Evolutionary conservation across 2,113 vertebrate species (phyloP).

Genomic region (Lycocorax pyrrhopterus): DNA sequence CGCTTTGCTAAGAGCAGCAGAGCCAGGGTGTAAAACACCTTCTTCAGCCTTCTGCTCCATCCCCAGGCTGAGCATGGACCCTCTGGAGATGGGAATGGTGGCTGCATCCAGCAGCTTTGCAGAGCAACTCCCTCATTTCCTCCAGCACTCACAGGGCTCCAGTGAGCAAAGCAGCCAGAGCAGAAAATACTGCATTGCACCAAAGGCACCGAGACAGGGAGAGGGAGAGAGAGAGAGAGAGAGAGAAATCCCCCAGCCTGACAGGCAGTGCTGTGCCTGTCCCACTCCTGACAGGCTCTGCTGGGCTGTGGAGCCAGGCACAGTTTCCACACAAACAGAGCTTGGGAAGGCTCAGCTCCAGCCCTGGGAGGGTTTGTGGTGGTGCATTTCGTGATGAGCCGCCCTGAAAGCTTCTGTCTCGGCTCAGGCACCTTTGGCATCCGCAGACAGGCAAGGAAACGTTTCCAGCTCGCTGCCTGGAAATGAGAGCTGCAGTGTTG

Average conservation of each 20-base stretch:
- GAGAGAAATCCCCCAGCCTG: neutral
- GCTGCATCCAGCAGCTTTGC: neutral
- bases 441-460: neutral
- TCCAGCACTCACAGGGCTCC: constrained; percentile 16
- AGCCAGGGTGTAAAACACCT: neutral
- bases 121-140: neutral
- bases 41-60: neutral
- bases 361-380: neutral
- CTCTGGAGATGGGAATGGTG: neutral
- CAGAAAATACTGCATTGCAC: constrained; percentile 69
- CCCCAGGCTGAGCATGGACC: neutral
- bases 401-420: neutral
- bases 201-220: constrained; percentile 28
- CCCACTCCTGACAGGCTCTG: neutral
- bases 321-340: neutral
- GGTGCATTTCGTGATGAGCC: neutral
- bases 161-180: constrained; percentile 28
- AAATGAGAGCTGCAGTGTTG: neutral
- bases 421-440: neutral
- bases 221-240: neutral
- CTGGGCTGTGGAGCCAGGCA: fast-evolving
- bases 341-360: neutral
- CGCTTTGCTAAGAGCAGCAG: neutral
- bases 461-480: constrained; percentile 8
- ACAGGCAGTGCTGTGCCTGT: neutral